Percentiles rank a stretch among this genome's conserved stretches.
Evolutionary conservation across 2,797 vertebrate genomes (phyloP).

Genomic region (Clarias fuscus): DNA sequence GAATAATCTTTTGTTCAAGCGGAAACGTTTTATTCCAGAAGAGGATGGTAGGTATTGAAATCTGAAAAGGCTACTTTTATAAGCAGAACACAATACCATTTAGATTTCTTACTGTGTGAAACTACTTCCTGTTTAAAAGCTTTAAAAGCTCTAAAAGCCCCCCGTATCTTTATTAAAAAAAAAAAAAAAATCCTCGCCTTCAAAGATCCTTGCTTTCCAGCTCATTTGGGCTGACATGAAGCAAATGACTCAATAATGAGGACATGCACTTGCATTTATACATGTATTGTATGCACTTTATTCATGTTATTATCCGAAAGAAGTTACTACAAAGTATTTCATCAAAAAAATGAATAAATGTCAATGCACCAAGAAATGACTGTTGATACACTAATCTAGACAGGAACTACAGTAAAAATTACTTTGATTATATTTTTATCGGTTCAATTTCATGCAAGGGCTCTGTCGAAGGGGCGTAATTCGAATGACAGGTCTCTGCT

Average conservation of each 20-base stretch:
- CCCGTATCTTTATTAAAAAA: neutral
- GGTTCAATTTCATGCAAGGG: neutral
- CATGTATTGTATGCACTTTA: neutral
- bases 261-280: neutral
- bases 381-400: neutral
- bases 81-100: slow-evolving; percentile 14
- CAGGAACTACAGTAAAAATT: neutral
- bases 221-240: neutral
- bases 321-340: neutral
- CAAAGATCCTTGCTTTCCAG: neutral
- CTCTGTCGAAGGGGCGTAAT: neutral
- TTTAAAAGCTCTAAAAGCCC: slow-evolving; percentile 27
- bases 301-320: neutral
- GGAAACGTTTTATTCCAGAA: slow-evolving; percentile 21
- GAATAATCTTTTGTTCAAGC: slow-evolving; percentile 17
- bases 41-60: slow-evolving; percentile 14
- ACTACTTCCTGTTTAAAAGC: slow-evolving; percentile 19
- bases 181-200: too few relatives aligned
- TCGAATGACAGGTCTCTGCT: neutral
- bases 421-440: neutral
- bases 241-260: neutral
- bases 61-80: slow-evolving; percentile 31
- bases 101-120: slow-evolving; percentile 7
- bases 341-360: neutral
- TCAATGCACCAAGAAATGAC: neutral